Evolutionary conservation across 2,797 vertebrate genomes (phyloP), one percentile per base, ranked within the genome.

Genomic region (Poliocrania exsul): DNA sequence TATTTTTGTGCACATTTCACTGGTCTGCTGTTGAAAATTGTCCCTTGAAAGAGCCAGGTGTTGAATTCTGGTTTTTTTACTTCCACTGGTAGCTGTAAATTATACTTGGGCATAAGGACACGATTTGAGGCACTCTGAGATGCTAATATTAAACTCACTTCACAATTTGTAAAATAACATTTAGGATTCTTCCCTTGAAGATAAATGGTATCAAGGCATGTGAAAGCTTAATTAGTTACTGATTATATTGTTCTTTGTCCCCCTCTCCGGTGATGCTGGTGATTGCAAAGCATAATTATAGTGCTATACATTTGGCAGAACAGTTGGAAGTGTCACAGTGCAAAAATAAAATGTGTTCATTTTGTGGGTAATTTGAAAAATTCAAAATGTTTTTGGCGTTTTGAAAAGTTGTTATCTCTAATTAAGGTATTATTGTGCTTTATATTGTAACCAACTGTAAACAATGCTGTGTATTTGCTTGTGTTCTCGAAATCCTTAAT

Each of bases 271-370:
- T 88, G 93, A 77, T 86, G 92, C 87, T 94, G 58, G 85, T 90
- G 92, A 94, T 92, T 96, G 92, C 92, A 88, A 81, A 93, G 89
- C 73, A 16, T 92, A 93, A 96, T 96, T 96, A 91, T 21, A 93
- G 87, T 31, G 77, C 87, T 92, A 94, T 96, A 80, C 95, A 96
- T 97, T 97, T 97, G 96, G 95, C 91, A 90, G 91, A 97, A 93
- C 95, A 96, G 93, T 96, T 96, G 96, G 96, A 97, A 95, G 83
- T 96, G 95, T 96, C 95, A 96, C 87, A 96, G 96, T 94, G 95
- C 87, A 92, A 67, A 93, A 96, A 92, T 79, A 94, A 96, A 96
- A 96, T 96, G 95, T 96, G 95, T 96, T 97, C 91, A 90, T 94
- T 97, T 97, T 54, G 90, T 95, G 91, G 80, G 66, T 93, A 94